Base-by-base conservation (phyloP, 2,888 invertebrate species). In the Ormyrus nitidulus region DNA sequence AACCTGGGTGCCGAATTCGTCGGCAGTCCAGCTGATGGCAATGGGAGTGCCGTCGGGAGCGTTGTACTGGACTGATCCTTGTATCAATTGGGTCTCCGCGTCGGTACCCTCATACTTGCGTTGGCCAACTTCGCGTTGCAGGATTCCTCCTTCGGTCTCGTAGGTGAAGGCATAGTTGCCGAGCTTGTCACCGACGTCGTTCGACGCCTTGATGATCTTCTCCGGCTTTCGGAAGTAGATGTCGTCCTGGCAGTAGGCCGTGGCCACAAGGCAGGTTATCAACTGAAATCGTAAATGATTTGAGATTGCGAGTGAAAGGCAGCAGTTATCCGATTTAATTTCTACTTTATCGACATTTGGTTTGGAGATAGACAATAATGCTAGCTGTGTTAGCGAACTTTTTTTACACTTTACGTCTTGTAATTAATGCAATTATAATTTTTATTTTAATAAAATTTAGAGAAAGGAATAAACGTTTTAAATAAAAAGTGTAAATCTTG, bases 41-140 rank as follows among this genome's bases (percentile, higher is more conserved):
- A 90, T 87, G 4, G 90, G 90, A 0, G 90, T 90, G 9, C 90
- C 90, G 73, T 90, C 90, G 0, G 90, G 90, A 0, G 90, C 90
- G 73, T 90, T 90, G 83, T 90, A 90, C 76, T 90, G 90, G 0
- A 90, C 90, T 0, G 90, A 90, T 0, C 90, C 90, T 62, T 90
- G 90, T 56, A 90, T 90, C 77, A 90, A 77, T 62, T 90, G 90
- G 0, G 90, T 85, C 77, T 90, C 90, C 64, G 88, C 86, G n/a
- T 86, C 83, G 0, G 90, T 90, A 48, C 90, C 90, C 0, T 87
- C 88, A 77, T 90, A 90, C 70, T 90, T 90, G 56, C 90, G 85
- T 8, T 86, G 85, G 5, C 90, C 90, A 11, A 84, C 83, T 73
- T 90, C 90, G 13, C 81, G 85, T 69, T 90, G 90, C 10, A 90